phyloP scores from a whole-genome alignment of 2,888 invertebrate genomes.

The Drosophila ezoana region DNA sequence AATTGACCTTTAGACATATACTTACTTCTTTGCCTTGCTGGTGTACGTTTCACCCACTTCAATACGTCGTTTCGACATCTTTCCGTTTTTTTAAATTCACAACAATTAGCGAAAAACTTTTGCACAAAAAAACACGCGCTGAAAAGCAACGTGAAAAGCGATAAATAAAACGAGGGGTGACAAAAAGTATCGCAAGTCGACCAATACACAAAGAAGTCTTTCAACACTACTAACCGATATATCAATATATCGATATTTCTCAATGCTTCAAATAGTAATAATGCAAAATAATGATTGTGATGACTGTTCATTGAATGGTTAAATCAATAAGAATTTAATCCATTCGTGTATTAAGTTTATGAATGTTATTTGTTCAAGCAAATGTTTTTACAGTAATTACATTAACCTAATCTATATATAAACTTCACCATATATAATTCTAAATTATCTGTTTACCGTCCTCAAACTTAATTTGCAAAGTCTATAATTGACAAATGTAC shows the following conservation, averaged over 20 bases:
- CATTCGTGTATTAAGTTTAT: no score
- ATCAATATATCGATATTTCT: slow-evolving; percentile 32
- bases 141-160: slow-evolving; percentile 67
- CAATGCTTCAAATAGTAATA: neutral
- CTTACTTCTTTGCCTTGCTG: slow-evolving; percentile 89
- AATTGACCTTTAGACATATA: slow-evolving; percentile 33
- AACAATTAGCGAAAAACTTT: slow-evolving; percentile 31
- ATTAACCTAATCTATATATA: no score
- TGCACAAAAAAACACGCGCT: slow-evolving; percentile 68
- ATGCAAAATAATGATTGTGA: no score
- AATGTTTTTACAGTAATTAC: no score
- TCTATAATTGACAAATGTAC: no score
- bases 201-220: neutral
- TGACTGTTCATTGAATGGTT: no score
- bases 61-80: slow-evolving; percentile 93
- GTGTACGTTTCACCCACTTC: slow-evolving; percentile 93
- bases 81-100: slow-evolving; percentile 16
- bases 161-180: slow-evolving; percentile 33
- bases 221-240: neutral
- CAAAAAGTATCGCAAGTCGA: neutral
- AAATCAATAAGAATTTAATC: no score
- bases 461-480: no score
- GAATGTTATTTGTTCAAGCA: no score
- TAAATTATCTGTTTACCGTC: no score
- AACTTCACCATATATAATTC: no score